Evolutionary conservation across 2,888 invertebrate species (phyloP), one percentile per base, ranked within the genome.

Genomic region (Latrodectus hesperus): DNA sequence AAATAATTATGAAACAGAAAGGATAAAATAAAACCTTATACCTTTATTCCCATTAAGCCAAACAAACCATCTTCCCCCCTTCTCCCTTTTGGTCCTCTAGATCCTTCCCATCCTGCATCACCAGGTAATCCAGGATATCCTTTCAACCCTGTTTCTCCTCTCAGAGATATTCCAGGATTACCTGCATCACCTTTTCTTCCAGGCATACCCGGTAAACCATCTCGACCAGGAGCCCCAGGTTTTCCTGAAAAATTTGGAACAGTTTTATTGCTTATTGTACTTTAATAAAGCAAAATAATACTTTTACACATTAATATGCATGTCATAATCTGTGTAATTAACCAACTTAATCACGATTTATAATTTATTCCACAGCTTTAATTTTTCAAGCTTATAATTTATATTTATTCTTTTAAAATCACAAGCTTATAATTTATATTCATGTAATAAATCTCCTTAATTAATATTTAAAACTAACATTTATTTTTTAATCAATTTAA

Each of bases 131-230:
- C 88, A 65, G 84, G 88, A 74, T 78, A 88, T 9, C 88, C 88
- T 72, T 88, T 88, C n/a, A 84, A 64, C 0, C 88, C 88, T 55
- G 68, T 11, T 75, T 85, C 84, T 64, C 88, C 88, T 65, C 84
- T 76, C 10, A 67, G 73, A 26, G 88, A 85, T 65, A 22, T 10
- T 16, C 88, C 88, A 26, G 88, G 85, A 65, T 67, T 70, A 38
- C 88, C 88, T n/a, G 81, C 22, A 68, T 89, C 88, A 10, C 89
- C 89, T 72, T 89, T 89, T 22, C 67, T 74, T 5, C 89, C 89
- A 12, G 84, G 86, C 82, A 84, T 78, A 4, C 89, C 89, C 14
- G 89, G 88, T 17, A 88, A 68, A 55, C 89, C 89, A 74, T 85
- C 88, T 4, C 68, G 60, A 14, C 89, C 89, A 49, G 88, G 82